phyloP scores from a whole-genome alignment of 2,797 vertebrate species.

The Gymnopithys bicolor region DNA sequence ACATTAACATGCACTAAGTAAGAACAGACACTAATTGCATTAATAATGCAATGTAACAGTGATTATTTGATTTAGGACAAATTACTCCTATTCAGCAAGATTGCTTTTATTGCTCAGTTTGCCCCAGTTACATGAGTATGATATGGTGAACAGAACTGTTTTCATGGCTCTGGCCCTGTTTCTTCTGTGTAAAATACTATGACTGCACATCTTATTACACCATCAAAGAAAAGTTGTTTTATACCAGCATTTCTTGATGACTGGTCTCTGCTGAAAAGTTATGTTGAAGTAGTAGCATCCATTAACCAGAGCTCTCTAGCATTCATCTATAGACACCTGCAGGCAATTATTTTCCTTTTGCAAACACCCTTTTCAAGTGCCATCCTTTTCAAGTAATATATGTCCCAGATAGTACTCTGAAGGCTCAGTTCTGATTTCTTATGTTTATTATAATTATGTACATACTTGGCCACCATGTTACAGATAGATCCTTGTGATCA shows the following conservation, averaged over 20 bases:
- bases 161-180: not conserved
- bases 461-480: not conserved
- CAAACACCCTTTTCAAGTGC: not conserved
- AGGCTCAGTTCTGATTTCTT: not conserved
- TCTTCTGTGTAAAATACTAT: not conserved
- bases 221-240: not conserved
- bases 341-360: not conserved
- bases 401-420: not conserved
- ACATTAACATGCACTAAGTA: not conserved
- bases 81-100: not conserved
- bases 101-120: not conserved
- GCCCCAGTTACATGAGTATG: not conserved
- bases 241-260: not conserved
- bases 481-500: not conserved
- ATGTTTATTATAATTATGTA: not conserved
- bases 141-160: not conserved
- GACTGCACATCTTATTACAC: not conserved
- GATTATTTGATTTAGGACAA: not conserved
- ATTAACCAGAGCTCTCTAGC: not conserved
- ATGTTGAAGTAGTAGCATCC: not conserved
- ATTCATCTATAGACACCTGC: not conserved
- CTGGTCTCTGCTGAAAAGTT: not conserved
- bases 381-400: not conserved
- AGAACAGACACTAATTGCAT: slow-evolving; percentile 12
- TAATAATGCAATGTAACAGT: not conserved